Evolutionary conservation across 2,113 vertebrate genomes (phyloP).

Genomic region (Oryzias javanicus): DNA sequence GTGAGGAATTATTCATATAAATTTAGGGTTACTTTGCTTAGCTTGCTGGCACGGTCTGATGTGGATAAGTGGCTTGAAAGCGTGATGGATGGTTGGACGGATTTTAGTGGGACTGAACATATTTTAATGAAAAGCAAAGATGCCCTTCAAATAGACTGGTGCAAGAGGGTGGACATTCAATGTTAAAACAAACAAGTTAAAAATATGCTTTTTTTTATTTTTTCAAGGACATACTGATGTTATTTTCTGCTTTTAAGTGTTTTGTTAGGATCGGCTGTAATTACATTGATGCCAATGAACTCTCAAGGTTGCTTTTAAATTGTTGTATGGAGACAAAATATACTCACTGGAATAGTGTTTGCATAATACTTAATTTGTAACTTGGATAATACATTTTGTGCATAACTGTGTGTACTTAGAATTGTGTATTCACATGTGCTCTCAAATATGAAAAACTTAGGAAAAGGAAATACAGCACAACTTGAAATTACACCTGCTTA

Average conservation of each 20-base stretch:
- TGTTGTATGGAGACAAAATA: no score
- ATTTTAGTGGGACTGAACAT: constrained; percentile 16
- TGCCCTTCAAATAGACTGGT: neutral
- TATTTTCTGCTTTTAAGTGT: constrained; percentile 5
- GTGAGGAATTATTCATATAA: constrained; percentile 26
- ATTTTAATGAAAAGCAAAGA: constrained; percentile 18
- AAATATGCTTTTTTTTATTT: no score
- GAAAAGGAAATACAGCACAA: no score
- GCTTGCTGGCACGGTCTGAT: constrained; percentile 34
- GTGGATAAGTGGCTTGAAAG: constrained; percentile 46
- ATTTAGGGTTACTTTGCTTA: constrained; percentile 27
- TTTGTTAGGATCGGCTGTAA: constrained; percentile 9
- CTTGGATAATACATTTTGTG: no score
- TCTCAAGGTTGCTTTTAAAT: constrained; percentile 6
- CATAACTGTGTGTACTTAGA: no score
- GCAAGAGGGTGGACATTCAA: neutral
- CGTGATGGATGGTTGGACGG: constrained; percentile 13
- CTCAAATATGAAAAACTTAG: no score
- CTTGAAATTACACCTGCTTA: no score
- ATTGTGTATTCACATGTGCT: no score
- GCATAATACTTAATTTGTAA: no score
- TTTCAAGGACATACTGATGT: neutral
- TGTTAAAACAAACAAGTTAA: neutral
- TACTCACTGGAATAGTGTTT: no score
- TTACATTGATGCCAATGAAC: constrained; percentile 4